Evolutionary conservation across 2,888 invertebrate species (phyloP), one percentile per base, ranked within the genome.

Genomic region (Napeogenes inachia): DNA sequence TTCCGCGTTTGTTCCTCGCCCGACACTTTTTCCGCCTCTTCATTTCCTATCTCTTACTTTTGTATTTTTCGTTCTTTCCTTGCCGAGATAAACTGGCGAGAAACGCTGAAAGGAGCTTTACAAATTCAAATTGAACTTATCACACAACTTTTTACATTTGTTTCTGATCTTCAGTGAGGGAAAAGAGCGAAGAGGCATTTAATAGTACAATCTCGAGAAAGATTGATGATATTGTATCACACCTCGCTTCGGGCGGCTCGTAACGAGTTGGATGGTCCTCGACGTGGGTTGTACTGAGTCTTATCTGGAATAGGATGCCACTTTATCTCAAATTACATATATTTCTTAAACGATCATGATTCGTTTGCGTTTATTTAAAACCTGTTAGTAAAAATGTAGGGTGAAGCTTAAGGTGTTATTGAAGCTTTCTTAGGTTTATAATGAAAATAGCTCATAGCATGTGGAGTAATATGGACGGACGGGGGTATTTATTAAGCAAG

Each of bases 41-140:
- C 90, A 89, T 89, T 90, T 89, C 89, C 89, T 89, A 90, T 90
- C 90, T 90, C 88, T 89, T 89, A 90, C 90, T 89, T 89, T 90
- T 89, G 89, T 90, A 89, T 89, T 89, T 89, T 87, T 80, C 83
- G 87, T 84, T 88, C 88, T 82, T 80, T 89, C 85, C 84, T 81
- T 78, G 81, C 80, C 81, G 85, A 89, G 90, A 90, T 90, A 90
- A 90, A 89, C 90, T 89, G 89, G 88, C 87, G 90, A 87, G 88
- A 87, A 87, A 87, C 87, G 90, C 77, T 89, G 89, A 90, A 90
- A 90, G 87, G 90, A 89, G 90, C 90, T 90, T 90, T 90, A 89
- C 90, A 90, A 90, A 90, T 90, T 90, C 90, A 89, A 90, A 90
- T 90, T 89, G 90, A 89, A 90, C 89, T 90, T 90, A 90, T 90